Percentiles rank a stretch among this genome's conserved stretches.
These are phyloP conservation scores for Laupala kohalensis DNA, from an alignment of 1,140 invertebrate species.

Conservation along the genomic window DNA sequence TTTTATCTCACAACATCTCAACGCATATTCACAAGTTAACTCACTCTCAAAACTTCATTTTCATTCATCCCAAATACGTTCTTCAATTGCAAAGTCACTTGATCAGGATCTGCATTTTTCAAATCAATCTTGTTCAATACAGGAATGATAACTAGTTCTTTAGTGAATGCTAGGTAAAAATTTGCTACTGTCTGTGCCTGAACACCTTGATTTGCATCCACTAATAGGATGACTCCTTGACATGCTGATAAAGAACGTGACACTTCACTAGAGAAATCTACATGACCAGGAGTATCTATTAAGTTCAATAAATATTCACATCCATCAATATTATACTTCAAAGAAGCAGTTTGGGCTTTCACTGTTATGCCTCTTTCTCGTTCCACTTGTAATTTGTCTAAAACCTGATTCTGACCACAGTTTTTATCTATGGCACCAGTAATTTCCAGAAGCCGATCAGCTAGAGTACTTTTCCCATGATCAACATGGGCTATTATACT, in stretches of 20 bases:
- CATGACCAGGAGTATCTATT: constrained; percentile 97
- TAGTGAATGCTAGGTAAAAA: constrained; percentile 80
- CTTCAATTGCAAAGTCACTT: constrained; percentile 62
- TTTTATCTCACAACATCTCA: neutral
- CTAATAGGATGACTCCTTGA: constrained; percentile 85
- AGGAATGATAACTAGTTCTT: constrained; percentile 73
- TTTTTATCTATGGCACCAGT: constrained; percentile 69
- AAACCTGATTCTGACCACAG: constrained; percentile 58
- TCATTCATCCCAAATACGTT: constrained; percentile 73
- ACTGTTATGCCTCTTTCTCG: constrained; percentile 93
- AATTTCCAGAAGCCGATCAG: constrained; percentile 81
- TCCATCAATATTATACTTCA: constrained; percentile 58
- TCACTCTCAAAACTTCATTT: constrained; percentile 48
- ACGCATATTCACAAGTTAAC: neutral
- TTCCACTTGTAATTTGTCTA: constrained; percentile 84
- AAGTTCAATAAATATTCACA: constrained; percentile 81
- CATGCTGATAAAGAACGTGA: constrained; percentile 77
- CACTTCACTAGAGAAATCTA: constrained; percentile 96
- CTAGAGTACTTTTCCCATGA: constrained; percentile 93
- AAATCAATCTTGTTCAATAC: constrained; percentile 96
- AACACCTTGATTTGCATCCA: constrained; percentile 94
- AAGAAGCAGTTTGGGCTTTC: constrained; percentile 90
- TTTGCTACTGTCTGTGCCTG: constrained; percentile 98
- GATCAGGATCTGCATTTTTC: constrained; percentile 74
- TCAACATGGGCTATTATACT: constrained; percentile 96